Evolutionary conservation across 1,140 invertebrate species (phyloP), one percentile per base, ranked within the genome.

Genomic region (Oreohelix idahoensis): DNA sequence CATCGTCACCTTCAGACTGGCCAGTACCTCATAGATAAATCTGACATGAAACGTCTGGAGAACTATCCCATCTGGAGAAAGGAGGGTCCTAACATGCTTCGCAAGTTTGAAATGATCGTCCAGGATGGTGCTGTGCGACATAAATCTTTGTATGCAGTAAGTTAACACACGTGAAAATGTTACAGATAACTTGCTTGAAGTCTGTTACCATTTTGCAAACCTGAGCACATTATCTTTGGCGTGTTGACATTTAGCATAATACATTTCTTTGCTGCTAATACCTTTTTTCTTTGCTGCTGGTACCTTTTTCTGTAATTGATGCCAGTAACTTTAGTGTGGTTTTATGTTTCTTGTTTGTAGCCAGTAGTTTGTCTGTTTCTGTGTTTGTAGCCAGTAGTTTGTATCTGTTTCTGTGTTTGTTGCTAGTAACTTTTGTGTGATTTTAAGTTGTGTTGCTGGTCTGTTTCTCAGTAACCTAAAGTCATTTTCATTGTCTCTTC

Each of bases 71-170:
- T 80, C n/a, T 80, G 79, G 79, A 36, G 79, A 10, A 80, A 71
- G 79, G 79, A 80, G 35, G 79, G 79, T 32, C 79, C 79, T 23
- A 80, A 80, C 69, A 80, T 80, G 79, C 42, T 80, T 15, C 49
- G 66, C 10, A 71, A 80, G 71, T 80, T 80, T 71, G 79, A 80
- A 42, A 71, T 80, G 79, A 51, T 80, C 49, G 79, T 71, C 23
- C n/a, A 32, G 11, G 63, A 71, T 45, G 66, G 79, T 17, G 23
- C 29, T n/a, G 45, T 80, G 11, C 8, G 63, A 15, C 79, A 80
- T 36, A 80, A 51, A 51, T 80, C 79, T 45, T 35, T 71, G n/a
- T 80, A 80, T 73, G 79, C 79, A 66, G 79, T 80, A 71, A 71
- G 79, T 79, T 23, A 17, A n/a, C 10, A n/a, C n/a, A n/a, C n/a